Evolutionary conservation across 2,888 invertebrate species (phyloP).

Genomic region (Agrotis segetum): DNA sequence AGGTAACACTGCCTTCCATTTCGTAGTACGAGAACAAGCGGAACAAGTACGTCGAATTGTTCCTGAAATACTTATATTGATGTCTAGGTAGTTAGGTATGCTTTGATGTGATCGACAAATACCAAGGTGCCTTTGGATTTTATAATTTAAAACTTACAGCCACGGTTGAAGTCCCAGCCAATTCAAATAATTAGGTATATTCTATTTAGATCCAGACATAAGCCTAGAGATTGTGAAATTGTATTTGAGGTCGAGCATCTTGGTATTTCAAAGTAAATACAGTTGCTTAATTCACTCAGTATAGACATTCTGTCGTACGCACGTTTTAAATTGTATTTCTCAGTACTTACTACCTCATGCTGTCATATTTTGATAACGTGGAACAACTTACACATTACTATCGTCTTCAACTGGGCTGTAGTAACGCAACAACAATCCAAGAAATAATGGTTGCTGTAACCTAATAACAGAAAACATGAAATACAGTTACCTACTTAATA

Average conservation of each 20-base stretch:
- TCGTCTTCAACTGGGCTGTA: constrained; percentile 85
- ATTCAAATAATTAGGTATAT: no score
- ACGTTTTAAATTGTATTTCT: not conserved
- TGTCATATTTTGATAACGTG: not conserved
- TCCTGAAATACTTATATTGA: constrained; percentile 77
- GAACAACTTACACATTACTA: constrained; percentile 76
- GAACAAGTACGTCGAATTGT: constrained; percentile 90
- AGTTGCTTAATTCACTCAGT: no score
- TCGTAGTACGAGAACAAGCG: constrained; percentile 92
- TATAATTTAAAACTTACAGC: no score
- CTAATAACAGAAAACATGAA: constrained; percentile 75
- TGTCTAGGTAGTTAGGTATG: not conserved
- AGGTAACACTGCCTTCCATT: constrained; percentile 85
- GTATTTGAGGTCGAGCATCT: not conserved
- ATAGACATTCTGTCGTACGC: no score
- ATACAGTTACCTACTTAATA: not conserved
- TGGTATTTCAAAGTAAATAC: constrained; percentile 2
- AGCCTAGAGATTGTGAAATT: not conserved
- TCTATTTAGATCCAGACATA: not conserved
- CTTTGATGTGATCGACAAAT: not conserved
- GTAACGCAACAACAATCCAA: constrained; percentile 91
- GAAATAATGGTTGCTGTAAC: constrained; percentile 92
- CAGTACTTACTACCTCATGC: not conserved
- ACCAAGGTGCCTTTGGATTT: not conserved
- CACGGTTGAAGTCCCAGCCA: no score